A percentile compares a stretch with the other conserved stretches of the same genome.
These are phyloP conservation scores for Hypomesus transpacificus DNA, from an alignment of 2,113 vertebrate genomes.

Conservation along the genomic window DNA sequence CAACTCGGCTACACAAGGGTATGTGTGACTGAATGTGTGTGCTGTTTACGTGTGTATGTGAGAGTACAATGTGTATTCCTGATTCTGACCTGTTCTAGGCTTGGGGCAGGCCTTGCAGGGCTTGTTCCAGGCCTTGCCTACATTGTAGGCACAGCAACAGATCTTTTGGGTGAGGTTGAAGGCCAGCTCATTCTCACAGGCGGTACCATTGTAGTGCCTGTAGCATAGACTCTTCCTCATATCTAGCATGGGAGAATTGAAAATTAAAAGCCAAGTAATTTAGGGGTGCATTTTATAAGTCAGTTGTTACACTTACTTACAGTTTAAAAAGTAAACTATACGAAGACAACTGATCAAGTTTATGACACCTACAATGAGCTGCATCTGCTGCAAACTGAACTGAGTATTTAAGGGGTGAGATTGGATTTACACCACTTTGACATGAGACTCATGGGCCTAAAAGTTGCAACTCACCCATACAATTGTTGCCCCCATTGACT, in stretches of 20 bases:
- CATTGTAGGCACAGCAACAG: constrained; percentile 93
- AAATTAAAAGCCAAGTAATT: too few relatives aligned
- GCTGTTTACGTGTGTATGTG: constrained; percentile 62
- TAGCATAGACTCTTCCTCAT: constrained; percentile 91
- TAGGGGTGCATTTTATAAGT: too few relatives aligned
- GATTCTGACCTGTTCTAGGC: constrained; percentile 54
- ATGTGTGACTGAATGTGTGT: not conserved
- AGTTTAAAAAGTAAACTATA: too few relatives aligned
- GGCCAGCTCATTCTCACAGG: constrained; percentile 85
- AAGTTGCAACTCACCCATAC: constrained; percentile 78
- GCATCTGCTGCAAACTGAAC: too few relatives aligned
- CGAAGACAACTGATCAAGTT: too few relatives aligned
- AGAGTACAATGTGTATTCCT: too few relatives aligned
- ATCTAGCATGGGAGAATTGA: constrained; percentile 56
- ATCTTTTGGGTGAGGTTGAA: constrained; percentile 94
- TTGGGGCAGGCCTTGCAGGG: constrained; percentile 89
- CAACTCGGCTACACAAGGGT: too few relatives aligned
- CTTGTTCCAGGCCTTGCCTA: constrained; percentile 93
- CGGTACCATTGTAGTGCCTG: constrained; percentile 83
- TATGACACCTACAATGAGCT: too few relatives aligned
- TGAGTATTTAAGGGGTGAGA: too few relatives aligned
- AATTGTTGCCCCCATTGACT: constrained; percentile 89
- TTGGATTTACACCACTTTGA: not conserved
- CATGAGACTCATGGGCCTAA: not conserved
- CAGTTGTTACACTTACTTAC: too few relatives aligned